These are phyloP conservation scores for Gadopsis bispinosus DNA, from an alignment of 2,797 vertebrate genomes.

Conservation along the genomic window DNA sequence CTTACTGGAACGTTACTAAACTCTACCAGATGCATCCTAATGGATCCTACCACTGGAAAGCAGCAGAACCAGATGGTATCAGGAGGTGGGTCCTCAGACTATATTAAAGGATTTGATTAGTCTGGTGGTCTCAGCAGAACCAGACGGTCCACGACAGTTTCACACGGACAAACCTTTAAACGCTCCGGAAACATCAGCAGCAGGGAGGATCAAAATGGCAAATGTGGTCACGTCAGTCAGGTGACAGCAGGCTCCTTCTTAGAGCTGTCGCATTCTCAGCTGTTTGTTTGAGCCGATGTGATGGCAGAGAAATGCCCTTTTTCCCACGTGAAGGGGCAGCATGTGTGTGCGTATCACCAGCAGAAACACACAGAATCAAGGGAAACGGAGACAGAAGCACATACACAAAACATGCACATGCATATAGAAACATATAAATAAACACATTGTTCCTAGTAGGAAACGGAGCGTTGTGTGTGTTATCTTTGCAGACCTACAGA, in stretches of 20 bases:
- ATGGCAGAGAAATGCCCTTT: conserved; percentile 14
- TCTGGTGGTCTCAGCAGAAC: background rate
- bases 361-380: conserved; percentile 35
- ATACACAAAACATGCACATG: conserved; percentile 40
- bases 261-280: conserved; percentile 32
- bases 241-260: conserved; percentile 29
- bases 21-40: no score
- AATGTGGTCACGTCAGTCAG: conserved; percentile 17
- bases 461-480: conserved; percentile 69
- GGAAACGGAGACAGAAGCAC: conserved; percentile 23
- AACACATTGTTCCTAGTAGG: conserved; percentile 73
- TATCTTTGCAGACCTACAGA: conserved; percentile 69
- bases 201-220: conserved; percentile 7
- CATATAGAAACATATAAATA: conserved; percentile 38
- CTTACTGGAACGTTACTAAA: background rate
- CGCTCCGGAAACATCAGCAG: conserved; percentile 9
- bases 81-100: no score
- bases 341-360: conserved; percentile 3
- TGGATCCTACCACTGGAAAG: no score
- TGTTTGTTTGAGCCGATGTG: conserved; percentile 38
- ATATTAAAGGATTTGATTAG: background rate
- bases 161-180: conserved; percentile 5
- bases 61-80: no score
- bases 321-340: conserved; percentile 47
- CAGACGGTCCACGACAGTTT: background rate